A percentile compares a stretch with the other conserved stretches of the same genome.
phyloP scores from a whole-genome alignment of 2,888 invertebrate genomes.

The Clepsis dumicolana region DNA sequence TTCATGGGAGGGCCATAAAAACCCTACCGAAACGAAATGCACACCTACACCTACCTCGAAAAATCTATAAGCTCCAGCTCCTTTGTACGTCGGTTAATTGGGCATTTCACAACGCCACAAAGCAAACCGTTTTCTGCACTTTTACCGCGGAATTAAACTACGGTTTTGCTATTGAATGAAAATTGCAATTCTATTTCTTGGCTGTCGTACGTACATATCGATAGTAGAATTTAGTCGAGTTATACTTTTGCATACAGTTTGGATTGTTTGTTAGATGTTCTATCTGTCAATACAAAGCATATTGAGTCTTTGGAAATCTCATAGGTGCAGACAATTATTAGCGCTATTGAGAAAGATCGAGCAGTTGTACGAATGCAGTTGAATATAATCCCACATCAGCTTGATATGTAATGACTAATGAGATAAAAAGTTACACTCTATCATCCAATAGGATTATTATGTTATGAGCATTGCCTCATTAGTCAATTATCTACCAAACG shows the following conservation, averaged over 20 bases:
- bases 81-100: constrained; percentile 57
- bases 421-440: background rate
- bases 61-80: constrained; percentile 43
- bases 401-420: too few species aligned
- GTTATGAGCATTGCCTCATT: too few species aligned
- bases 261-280: background rate
- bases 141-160: constrained; percentile 53
- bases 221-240: background rate
- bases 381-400: too few species aligned
- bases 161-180: background rate
- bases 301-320: too few species aligned
- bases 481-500: too few species aligned
- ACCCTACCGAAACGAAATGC: constrained; percentile 60
- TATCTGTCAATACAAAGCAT: background rate
- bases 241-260: background rate
- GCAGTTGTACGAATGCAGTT: too few species aligned
- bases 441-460: too few species aligned
- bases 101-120: constrained; percentile 56
- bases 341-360: too few species aligned
- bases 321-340: too few species aligned
- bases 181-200: constrained; percentile 7
- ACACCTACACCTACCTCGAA: constrained; percentile 40
- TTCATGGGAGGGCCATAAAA: constrained; percentile 83
- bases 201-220: background rate
- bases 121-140: constrained; percentile 57